Percentiles rank a stretch among this genome's conserved stretches.
Evolutionary conservation across 2,797 vertebrate genomes (phyloP).

Genomic region (Dicrostonyx torquatus): DNA sequence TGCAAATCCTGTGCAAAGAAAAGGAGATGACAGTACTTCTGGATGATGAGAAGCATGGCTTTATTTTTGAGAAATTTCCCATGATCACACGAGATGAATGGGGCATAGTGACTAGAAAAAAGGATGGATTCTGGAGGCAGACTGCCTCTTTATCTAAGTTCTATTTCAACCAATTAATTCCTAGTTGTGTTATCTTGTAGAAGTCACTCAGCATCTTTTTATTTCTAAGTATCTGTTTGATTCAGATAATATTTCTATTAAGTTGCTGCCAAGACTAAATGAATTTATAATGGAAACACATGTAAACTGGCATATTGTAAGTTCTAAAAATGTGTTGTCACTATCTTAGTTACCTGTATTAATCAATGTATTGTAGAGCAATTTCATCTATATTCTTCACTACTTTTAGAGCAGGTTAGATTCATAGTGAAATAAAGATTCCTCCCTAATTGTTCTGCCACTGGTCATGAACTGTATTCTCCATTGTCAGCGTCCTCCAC

Average conservation of each 20-base stretch:
- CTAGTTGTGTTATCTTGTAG: neutral
- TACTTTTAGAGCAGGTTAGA: neutral
- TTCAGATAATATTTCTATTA: neutral
- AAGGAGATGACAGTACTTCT: neutral
- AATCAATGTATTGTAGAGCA: neutral
- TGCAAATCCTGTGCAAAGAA: neutral
- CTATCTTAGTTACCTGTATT: neutral
- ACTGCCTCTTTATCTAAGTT: too few relatives aligned
- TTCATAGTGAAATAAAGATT: neutral
- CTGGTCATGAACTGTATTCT: neutral
- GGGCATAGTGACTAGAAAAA: neutral
- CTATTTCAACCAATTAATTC: too few relatives aligned
- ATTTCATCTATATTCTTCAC: neutral
- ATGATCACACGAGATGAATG: neutral
- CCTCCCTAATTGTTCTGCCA: too few relatives aligned
- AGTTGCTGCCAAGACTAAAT: neutral
- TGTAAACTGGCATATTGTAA: neutral
- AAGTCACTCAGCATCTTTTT: neutral
- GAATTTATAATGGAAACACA: neutral
- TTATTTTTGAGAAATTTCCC: neutral
- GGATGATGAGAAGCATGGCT: neutral
- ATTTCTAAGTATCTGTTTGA: neutral
- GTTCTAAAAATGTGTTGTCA: neutral
- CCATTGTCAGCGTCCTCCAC: too few relatives aligned
- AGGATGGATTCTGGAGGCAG: neutral